Conservation (phyloP, 1,140 invertebrate species). For the Triops cancriformis region DNA sequence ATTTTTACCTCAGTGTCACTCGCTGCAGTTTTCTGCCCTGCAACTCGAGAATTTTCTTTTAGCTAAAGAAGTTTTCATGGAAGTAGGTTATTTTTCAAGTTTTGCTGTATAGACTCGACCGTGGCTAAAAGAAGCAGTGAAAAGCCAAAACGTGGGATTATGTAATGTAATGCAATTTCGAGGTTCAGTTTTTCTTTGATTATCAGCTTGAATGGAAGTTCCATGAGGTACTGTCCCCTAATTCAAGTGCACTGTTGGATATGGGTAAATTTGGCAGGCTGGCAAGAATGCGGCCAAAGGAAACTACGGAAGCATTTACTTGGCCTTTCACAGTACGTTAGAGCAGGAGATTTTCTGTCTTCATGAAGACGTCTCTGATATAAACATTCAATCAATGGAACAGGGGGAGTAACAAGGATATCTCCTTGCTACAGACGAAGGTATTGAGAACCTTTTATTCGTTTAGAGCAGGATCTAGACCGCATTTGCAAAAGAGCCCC, state of each 20-base stretch:
- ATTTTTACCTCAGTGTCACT: too few relatives aligned
- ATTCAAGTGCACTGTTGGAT: background rate
- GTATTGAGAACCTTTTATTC: background rate
- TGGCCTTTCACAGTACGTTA: background rate
- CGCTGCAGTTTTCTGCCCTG: too few relatives aligned
- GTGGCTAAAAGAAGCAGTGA: too few relatives aligned
- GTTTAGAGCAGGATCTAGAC: background rate
- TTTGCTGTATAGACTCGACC: too few relatives aligned
- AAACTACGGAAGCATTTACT: background rate
- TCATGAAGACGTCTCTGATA: background rate
- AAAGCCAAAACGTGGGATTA: background rate
- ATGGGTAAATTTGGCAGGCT: background rate
- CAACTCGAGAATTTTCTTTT: too few relatives aligned
- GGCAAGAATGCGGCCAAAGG: background rate
- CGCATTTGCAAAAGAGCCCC: background rate
- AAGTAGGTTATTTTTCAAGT: too few relatives aligned
- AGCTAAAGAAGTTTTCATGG: too few relatives aligned
- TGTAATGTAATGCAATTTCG: background rate
- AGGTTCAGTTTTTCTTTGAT: background rate
- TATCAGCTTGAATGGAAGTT: background rate
- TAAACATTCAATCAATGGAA: background rate
- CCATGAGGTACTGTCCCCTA: background rate
- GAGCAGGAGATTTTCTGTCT: background rate
- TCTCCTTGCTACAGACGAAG: background rate
- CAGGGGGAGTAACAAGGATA: background rate